A percentile compares a stretch with the other conserved stretches of the same genome.
Conservation (phyloP, 2,113 vertebrate genomes). For the Dascyllus trimaculatus region DNA sequence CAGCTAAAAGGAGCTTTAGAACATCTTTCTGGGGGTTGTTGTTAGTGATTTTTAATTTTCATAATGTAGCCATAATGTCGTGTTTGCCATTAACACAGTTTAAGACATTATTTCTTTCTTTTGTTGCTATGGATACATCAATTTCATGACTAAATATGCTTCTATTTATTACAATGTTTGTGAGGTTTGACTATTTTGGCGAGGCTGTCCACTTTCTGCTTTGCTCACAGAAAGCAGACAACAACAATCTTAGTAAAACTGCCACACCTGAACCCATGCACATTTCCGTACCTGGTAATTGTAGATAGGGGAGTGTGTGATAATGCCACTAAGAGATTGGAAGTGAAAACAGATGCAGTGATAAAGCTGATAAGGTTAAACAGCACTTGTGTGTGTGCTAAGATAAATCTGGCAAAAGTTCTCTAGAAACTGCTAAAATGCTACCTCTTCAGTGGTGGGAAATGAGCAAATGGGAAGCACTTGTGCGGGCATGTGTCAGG, state of each 20-base stretch:
- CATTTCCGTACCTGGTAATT: background rate
- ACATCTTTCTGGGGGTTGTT: too few relatives aligned
- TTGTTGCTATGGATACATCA: too few relatives aligned
- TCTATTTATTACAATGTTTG: too few relatives aligned
- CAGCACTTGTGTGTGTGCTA: background rate
- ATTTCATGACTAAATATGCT: too few relatives aligned
- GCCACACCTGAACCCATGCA: background rate
- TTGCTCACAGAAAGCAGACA: too few relatives aligned
- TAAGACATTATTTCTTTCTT: too few relatives aligned
- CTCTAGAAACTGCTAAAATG: background rate
- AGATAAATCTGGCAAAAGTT: conserved; percentile 13
- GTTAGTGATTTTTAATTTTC: too few relatives aligned
- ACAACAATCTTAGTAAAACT: background rate
- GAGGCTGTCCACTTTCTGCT: too few relatives aligned
- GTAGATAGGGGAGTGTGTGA: background rate
- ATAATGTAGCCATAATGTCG: background rate
- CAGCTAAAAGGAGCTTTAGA: background rate
- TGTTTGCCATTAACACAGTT: background rate
- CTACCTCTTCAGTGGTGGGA: background rate
- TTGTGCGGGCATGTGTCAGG: conserved; percentile 2
- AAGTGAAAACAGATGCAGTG: background rate
- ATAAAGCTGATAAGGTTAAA: conserved; percentile 23
- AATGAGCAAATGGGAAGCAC: conserved; percentile 16
- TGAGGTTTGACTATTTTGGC: too few relatives aligned
- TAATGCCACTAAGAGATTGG: background rate